These are phyloP conservation scores for Syrista parreyssii DNA, from an alignment of 2,888 invertebrate species.

Conservation along the genomic window DNA sequence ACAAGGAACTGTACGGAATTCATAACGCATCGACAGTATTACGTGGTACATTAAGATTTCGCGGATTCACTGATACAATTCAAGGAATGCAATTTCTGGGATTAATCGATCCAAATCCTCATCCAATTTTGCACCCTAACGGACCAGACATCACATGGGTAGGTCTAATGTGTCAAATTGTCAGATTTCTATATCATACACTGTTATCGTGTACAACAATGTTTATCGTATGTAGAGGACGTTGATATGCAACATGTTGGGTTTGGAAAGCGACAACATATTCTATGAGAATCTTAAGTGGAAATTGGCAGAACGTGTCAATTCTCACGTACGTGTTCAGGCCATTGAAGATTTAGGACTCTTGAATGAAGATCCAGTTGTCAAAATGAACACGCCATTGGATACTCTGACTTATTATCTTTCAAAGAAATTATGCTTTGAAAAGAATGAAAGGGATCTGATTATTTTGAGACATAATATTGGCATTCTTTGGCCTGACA, in stretches of 20 bases:
- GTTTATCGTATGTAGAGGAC: slow-evolving; percentile 72
- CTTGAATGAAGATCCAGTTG: slow-evolving; percentile 83
- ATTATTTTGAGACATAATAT: slow-evolving; percentile 95
- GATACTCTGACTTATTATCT: slow-evolving; percentile 94
- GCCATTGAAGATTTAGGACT: slow-evolving; percentile 89
- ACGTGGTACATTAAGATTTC: slow-evolving; percentile 93
- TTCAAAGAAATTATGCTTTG: slow-evolving; percentile 81
- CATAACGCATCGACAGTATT: slow-evolving; percentile 88
- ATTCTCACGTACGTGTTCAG: slow-evolving; percentile 76
- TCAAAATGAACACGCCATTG: slow-evolving; percentile 87
- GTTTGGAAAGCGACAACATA: slow-evolving; percentile 85
- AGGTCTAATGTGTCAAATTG: slow-evolving; percentile 33
- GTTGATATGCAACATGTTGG: slow-evolving; percentile 86
- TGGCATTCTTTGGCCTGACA: slow-evolving; percentile 92
- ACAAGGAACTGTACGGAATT: slow-evolving; percentile 89
- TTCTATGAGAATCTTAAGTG: slow-evolving; percentile 94
- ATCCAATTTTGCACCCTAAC: slow-evolving; percentile 91
- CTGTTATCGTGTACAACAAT: too few species aligned
- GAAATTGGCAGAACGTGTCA: slow-evolving; percentile 84
- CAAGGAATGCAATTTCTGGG: slow-evolving; percentile 89
- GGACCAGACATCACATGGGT: slow-evolving; percentile 98
- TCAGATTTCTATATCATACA: too few species aligned
- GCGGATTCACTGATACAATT: slow-evolving; percentile 90
- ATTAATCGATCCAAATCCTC: slow-evolving; percentile 85
- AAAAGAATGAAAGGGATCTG: slow-evolving; percentile 88